Conservation (phyloP, 2,113 vertebrate genomes). For the Motacilla alba region DNA sequence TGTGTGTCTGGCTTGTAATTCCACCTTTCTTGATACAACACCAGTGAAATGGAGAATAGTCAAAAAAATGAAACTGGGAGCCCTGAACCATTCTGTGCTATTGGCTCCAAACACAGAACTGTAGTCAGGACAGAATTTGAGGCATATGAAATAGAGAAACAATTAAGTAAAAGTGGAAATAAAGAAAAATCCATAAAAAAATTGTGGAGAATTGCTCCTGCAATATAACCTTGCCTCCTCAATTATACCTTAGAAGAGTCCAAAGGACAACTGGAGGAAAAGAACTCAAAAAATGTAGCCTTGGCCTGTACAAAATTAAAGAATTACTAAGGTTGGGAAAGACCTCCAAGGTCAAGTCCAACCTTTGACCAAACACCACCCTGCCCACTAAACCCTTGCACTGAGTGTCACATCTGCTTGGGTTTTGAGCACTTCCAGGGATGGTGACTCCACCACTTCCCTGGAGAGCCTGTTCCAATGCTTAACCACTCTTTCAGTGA, state of each 20-base stretch:
- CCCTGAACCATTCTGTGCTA: neutral
- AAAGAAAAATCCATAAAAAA: neutral
- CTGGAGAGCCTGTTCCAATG: neutral
- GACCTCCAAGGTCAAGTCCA: neutral
- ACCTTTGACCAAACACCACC: neutral
- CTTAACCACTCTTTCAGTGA: neutral
- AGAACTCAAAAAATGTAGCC: neutral
- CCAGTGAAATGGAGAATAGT: neutral
- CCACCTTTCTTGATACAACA: neutral
- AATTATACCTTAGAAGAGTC: neutral
- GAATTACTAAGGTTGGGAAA: neutral
- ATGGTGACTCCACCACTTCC: neutral
- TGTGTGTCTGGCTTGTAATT: neutral
- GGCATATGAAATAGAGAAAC: neutral
- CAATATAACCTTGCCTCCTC: neutral
- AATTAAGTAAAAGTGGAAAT: neutral
- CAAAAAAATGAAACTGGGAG: neutral
- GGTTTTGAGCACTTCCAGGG: neutral
- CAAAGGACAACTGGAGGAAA: neutral
- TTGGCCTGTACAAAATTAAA: neutral
- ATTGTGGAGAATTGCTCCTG: neutral
- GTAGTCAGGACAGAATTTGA: neutral
- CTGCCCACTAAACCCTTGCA: neutral
- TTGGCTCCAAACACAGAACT: neutral
- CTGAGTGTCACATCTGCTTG: neutral